Conservation (phyloP, 2,113 vertebrate species). For the Syngnathus scovelli region DNA sequence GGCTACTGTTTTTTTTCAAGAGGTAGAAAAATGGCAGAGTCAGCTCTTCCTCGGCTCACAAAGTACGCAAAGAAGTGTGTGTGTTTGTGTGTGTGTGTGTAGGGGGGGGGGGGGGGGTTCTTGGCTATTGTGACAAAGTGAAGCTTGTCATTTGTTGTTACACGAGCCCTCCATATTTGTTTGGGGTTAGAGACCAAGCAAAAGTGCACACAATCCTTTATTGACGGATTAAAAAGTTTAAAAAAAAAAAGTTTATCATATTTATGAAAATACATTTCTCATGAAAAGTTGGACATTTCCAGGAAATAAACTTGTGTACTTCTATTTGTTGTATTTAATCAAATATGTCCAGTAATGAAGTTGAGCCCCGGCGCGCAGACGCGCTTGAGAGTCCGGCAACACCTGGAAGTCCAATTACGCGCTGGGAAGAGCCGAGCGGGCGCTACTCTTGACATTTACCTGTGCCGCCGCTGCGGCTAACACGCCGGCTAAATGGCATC, state of each 20-base stretch:
- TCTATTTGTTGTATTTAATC: no score
- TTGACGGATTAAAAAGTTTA: no score
- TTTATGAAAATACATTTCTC: no score
- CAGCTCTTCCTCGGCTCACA: slow-evolving; percentile 70
- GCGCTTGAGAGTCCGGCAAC: neutral
- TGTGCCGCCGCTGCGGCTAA: slow-evolving; percentile 29
- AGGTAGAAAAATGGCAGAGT: slow-evolving; percentile 75
- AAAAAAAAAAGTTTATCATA: no score
- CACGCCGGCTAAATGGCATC: slow-evolving; percentile 51
- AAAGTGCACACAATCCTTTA: no score
- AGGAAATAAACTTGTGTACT: no score
- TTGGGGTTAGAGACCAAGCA: no score
- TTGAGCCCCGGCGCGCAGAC: neutral
- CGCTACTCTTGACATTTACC: slow-evolving; percentile 56
- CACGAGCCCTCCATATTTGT: neutral
- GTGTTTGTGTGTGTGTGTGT: slow-evolving; percentile 6
- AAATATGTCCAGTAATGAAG: no score
- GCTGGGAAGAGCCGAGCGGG: slow-evolving; percentile 30
- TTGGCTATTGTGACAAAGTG: slow-evolving; percentile 58
- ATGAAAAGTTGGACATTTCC: no score
- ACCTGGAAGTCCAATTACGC: slow-evolving; percentile 30
- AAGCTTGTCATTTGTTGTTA: slow-evolving; percentile 36
- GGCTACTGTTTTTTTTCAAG: slow-evolving; percentile 72
- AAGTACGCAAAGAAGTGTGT: slow-evolving; percentile 28
- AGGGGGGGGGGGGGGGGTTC: slow-evolving; percentile 41